These are phyloP conservation scores for Exaiptasia diaphana DNA, from an alignment of 64 coral and sea anemone genomes.

Conservation along the genomic window DNA sequence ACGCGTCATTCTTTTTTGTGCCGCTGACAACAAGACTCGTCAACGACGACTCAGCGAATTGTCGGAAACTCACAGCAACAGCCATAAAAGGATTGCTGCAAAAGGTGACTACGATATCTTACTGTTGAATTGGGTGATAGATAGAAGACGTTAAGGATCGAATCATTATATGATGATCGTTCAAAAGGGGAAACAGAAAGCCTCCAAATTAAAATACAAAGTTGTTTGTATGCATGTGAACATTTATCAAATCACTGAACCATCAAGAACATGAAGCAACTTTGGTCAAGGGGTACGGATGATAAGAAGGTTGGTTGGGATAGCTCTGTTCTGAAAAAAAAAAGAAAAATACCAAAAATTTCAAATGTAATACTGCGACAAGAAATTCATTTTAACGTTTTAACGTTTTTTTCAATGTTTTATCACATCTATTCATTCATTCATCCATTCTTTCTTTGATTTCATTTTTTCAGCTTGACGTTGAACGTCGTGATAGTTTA, in stretches of 20 bases:
- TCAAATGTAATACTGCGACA: too few relatives aligned
- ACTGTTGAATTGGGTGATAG: too few relatives aligned
- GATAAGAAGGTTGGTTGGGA: too few relatives aligned
- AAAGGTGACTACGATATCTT: conserved; percentile 58
- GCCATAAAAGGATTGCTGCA: conserved; percentile 71
- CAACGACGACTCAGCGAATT: conserved; percentile 82
- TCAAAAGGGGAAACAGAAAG: too few relatives aligned
- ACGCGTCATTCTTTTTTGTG: conserved; percentile 87
- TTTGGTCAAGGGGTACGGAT: too few relatives aligned
- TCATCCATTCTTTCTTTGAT: background rate
- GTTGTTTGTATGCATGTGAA: too few relatives aligned
- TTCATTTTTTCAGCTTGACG: conserved; percentile 57
- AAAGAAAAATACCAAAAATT: too few relatives aligned
- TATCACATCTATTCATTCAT: background rate
- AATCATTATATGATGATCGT: background rate
- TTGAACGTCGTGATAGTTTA: conserved; percentile 76
- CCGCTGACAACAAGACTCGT: conserved; percentile 81
- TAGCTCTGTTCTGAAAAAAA: too few relatives aligned
- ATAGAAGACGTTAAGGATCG: background rate
- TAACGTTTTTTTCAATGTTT: background rate
- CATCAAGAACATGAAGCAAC: too few relatives aligned
- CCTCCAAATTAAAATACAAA: too few relatives aligned
- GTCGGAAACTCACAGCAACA: conserved; percentile 78
- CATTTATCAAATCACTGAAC: too few relatives aligned
- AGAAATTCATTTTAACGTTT: background rate